These are phyloP conservation scores for Melanargia galathea DNA, from an alignment of 2,888 invertebrate species.

Conservation along the genomic window DNA sequence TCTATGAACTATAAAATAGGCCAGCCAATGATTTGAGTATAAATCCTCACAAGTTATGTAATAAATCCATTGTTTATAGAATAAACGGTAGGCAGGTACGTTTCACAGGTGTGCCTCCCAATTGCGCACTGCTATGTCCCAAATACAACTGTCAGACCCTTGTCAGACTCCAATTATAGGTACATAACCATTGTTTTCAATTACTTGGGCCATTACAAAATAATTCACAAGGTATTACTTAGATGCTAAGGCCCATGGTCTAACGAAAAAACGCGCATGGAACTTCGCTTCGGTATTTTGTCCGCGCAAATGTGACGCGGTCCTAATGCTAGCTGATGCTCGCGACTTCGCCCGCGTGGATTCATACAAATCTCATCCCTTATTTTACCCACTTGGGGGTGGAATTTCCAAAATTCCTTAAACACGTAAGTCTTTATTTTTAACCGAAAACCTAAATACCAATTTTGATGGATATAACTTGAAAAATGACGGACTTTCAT, in stretches of 20 bases:
- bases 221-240: slow-evolving; percentile 51
- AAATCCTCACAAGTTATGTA: slow-evolving; percentile 15
- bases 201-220: slow-evolving; percentile 50
- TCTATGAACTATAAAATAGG: neutral
- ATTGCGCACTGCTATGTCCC: slow-evolving; percentile 44
- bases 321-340: too few species aligned
- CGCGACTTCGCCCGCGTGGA: too few species aligned
- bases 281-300: too few species aligned
- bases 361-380: too few species aligned
- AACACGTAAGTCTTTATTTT: too few species aligned
- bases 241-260: slow-evolving; percentile 14
- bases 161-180: slow-evolving; percentile 79
- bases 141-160: slow-evolving; percentile 79
- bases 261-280: neutral
- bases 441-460: too few species aligned
- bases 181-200: slow-evolving; percentile 77
- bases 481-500: too few species aligned
- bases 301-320: too few species aligned
- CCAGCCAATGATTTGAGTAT: neutral
- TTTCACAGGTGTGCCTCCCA: slow-evolving; percentile 32
- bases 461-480: too few species aligned
- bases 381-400: too few species aligned
- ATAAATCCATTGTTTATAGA: slow-evolving; percentile 32
- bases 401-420: too few species aligned
- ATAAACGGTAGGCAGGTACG: slow-evolving; percentile 19